Conservation (phyloP, 1,140 invertebrate species). For the Macrobrachium nipponense region DNA sequence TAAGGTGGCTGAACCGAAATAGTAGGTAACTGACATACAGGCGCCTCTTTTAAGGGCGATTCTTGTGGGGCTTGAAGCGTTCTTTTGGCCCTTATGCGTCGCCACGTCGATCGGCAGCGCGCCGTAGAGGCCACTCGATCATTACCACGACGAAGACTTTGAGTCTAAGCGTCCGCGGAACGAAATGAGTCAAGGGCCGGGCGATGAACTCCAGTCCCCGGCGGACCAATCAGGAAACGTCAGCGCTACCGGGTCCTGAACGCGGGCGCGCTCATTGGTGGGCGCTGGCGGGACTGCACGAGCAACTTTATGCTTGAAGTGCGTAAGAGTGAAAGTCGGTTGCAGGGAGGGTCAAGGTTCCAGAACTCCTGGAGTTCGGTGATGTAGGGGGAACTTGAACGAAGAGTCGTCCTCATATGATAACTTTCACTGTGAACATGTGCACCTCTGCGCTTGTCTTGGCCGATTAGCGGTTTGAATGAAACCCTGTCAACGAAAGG, state of each 20-base stretch:
- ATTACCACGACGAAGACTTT: conserved; percentile 20
- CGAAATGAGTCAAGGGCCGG: conserved; percentile 60
- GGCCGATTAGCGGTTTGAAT: conserved; percentile 20
- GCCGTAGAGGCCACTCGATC: conserved; percentile 4
- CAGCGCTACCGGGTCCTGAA: conserved; percentile 43
- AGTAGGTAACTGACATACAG: conserved; percentile 56
- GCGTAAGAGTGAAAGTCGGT: conserved; percentile 49
- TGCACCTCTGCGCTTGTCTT: conserved; percentile 44
- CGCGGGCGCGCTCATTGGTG: conserved; percentile 52
- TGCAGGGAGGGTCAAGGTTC: conserved; percentile 46
- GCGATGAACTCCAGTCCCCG: conserved; percentile 56
- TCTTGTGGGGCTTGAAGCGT: conserved; percentile 11
- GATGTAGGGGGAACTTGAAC: conserved; percentile 24
- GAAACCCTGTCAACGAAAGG: conserved; percentile 26
- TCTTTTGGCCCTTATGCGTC: conserved; percentile 29
- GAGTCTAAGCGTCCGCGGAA: conserved; percentile 39
- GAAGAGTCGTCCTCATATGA: conserved; percentile 51
- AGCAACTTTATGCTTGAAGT: conserved; percentile 29
- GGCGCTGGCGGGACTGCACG: conserved; percentile 14
- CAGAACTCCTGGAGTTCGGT: conserved; percentile 3
- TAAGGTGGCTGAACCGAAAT: conserved; percentile 52
- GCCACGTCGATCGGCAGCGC: conserved; percentile 39
- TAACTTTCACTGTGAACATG: conserved; percentile 61
- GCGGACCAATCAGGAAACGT: conserved; percentile 58
- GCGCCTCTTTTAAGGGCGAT: conserved; percentile 30